Percentiles rank a stretch among this genome's conserved stretches.
These are phyloP conservation scores for Ophion ventricosus DNA, from an alignment of 2,888 invertebrate genomes.

Conservation along the genomic window DNA sequence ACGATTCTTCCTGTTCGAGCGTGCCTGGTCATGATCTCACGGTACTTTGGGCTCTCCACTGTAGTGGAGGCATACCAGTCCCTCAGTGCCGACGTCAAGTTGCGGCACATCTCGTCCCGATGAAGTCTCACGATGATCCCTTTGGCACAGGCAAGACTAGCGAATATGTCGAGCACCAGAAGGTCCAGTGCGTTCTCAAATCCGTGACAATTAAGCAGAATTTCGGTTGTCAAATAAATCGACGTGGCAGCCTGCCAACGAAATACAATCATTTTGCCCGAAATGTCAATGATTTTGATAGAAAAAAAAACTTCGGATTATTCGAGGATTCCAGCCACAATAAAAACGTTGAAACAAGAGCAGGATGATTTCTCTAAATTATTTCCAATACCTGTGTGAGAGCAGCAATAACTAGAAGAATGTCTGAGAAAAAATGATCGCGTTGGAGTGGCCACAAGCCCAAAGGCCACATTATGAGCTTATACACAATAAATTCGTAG, in stretches of 20 bases:
- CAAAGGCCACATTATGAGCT: slow-evolving; percentile 68
- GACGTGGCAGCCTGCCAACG: slow-evolving; percentile 68
- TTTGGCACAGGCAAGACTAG: slow-evolving; percentile 71
- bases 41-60: slow-evolving; percentile 56
- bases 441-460: slow-evolving; percentile 68
- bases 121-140: slow-evolving; percentile 70
- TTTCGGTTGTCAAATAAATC: slow-evolving; percentile 66
- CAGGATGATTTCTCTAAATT: background rate
- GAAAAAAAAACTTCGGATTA: too few species aligned
- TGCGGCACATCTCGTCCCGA: slow-evolving; percentile 65
- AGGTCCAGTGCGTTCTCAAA: slow-evolving; percentile 70
- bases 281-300: too few species aligned
- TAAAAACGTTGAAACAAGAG: background rate
- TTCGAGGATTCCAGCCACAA: too few species aligned
- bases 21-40: slow-evolving; percentile 70
- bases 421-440: slow-evolving; percentile 59
- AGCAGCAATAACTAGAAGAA: slow-evolving; percentile 65
- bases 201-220: slow-evolving; percentile 69
- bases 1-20: slow-evolving; percentile 68
- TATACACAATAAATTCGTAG: slow-evolving; percentile 67
- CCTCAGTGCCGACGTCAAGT: slow-evolving; percentile 67
- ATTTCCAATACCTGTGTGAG: slow-evolving; percentile 61
- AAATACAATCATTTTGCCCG: background rate
- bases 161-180: slow-evolving; percentile 71
- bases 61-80: slow-evolving; percentile 68